Evolutionary conservation across 2,888 invertebrate genomes (phyloP).

Genomic region (Girardia tigrina): DNA sequence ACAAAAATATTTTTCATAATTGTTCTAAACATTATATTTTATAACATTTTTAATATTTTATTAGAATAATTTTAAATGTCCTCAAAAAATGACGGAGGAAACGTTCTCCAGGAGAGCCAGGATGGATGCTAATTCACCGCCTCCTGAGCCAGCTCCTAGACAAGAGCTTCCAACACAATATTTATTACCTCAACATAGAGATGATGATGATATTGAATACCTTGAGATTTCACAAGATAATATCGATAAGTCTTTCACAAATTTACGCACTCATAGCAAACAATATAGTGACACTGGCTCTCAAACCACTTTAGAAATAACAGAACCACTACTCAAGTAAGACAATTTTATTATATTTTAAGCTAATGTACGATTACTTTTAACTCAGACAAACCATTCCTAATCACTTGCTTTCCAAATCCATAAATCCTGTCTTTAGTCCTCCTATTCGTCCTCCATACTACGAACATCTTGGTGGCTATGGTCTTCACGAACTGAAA

Average conservation of each 20-base stretch:
- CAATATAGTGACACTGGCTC: constrained; percentile 15
- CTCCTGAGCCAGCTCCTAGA: neutral
- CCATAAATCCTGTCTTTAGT: neutral
- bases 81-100: neutral
- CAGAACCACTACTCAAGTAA: neutral
- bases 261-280: neutral
- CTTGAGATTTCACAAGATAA: neutral
- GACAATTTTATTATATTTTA: too few relatives aligned
- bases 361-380: too few relatives aligned
- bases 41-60: too few relatives aligned
- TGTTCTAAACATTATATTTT: too few relatives aligned
- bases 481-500: constrained; percentile 4
- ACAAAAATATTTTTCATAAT: too few relatives aligned
- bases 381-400: neutral
- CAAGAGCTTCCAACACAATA: constrained; percentile 12
- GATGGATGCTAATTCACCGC: constrained; percentile 4
- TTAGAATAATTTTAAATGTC: neutral
- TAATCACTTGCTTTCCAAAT: neutral
- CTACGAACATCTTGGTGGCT: neutral
- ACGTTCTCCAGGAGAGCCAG: neutral
- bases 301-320: neutral
- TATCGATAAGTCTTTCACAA: constrained; percentile 9
- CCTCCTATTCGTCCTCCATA: constrained; percentile 5
- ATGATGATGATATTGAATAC: neutral
- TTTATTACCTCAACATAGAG: neutral